Evolutionary conservation across 1,140 invertebrate genomes (phyloP).

Genomic region (Listronotus bonariensis): DNA sequence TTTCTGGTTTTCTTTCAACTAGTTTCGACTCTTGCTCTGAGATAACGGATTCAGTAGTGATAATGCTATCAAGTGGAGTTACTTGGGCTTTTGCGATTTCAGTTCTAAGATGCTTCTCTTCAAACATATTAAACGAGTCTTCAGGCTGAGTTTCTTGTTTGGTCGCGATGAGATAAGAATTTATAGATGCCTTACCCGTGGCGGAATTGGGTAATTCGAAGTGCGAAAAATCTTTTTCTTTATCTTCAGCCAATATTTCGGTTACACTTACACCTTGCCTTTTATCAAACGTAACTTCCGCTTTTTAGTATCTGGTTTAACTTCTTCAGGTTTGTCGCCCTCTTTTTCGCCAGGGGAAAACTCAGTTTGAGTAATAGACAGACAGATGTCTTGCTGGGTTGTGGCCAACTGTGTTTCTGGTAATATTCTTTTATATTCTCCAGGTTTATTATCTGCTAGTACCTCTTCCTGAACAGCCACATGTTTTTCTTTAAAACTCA

Average conservation of each 20-base stretch:
- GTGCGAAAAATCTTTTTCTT: slow-evolving; percentile 57
- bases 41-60: slow-evolving; percentile 49
- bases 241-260: slow-evolving; percentile 59
- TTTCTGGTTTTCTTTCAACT: slow-evolving; percentile 50
- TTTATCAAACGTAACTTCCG: slow-evolving; percentile 58
- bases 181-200: slow-evolving; percentile 59
- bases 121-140: slow-evolving; percentile 35
- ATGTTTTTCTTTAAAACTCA: slow-evolving; percentile 53
- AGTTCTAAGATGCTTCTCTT: slow-evolving; percentile 47
- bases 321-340: slow-evolving; percentile 52
- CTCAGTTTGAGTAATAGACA: slow-evolving; percentile 55
- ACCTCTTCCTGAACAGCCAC: slow-evolving; percentile 55
- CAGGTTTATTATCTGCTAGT: slow-evolving; percentile 42
- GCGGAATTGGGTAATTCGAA: slow-evolving; percentile 52
- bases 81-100: slow-evolving; percentile 55
- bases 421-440: slow-evolving; percentile 43
- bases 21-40: slow-evolving; percentile 62
- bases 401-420: slow-evolving; percentile 52
- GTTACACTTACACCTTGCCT: slow-evolving; percentile 58
- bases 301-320: slow-evolving; percentile 59
- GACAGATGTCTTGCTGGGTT: slow-evolving; percentile 49
- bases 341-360: slow-evolving; percentile 61
- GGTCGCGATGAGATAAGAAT: slow-evolving; percentile 59
- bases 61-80: slow-evolving; percentile 57
- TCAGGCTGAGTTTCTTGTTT: slow-evolving; percentile 56